Conservation (phyloP, 2,113 vertebrate species). For the Pteropus alecto region DNA sequence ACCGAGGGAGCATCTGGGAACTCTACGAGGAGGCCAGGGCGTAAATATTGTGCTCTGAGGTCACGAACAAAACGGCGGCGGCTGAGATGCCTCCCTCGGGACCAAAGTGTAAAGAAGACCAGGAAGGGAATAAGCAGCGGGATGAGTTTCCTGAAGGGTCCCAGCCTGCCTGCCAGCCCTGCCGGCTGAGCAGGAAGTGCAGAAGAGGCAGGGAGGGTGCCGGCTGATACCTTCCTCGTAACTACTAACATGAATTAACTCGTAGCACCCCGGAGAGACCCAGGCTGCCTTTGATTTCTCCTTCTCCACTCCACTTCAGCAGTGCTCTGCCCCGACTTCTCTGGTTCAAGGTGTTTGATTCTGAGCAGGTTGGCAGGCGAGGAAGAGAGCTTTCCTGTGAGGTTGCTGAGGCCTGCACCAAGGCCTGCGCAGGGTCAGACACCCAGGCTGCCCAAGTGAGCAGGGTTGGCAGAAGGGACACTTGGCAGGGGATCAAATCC, state of each 20-base stretch:
- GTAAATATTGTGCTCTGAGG: not conserved
- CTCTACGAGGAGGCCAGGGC: not conserved
- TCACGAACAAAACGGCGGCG: not conserved
- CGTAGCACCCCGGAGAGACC: not conserved
- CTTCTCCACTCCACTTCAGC: not conserved
- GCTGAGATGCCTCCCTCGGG: not conserved
- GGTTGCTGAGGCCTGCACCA: no score
- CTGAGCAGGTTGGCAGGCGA: not conserved
- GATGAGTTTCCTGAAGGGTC: not conserved
- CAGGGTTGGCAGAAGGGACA: not conserved
- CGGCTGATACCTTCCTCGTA: rapidly evolving
- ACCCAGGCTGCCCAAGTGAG: not conserved
- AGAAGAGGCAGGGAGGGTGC: not conserved
- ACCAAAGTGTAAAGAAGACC: not conserved
- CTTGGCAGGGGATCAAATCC: rapidly evolving
- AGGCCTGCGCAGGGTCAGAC: not conserved
- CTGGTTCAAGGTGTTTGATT: not conserved
- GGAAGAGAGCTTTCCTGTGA: not conserved
- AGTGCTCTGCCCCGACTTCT: not conserved
- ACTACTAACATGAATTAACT: not conserved
- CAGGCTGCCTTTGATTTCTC: not conserved
- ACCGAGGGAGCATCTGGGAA: not conserved
- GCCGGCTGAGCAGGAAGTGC: not conserved
- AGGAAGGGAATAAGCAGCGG: not conserved
- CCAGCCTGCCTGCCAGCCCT: not conserved